phyloP scores from a whole-genome alignment of 2,797 vertebrate species.

The Phyllotis vaccarum region DNA sequence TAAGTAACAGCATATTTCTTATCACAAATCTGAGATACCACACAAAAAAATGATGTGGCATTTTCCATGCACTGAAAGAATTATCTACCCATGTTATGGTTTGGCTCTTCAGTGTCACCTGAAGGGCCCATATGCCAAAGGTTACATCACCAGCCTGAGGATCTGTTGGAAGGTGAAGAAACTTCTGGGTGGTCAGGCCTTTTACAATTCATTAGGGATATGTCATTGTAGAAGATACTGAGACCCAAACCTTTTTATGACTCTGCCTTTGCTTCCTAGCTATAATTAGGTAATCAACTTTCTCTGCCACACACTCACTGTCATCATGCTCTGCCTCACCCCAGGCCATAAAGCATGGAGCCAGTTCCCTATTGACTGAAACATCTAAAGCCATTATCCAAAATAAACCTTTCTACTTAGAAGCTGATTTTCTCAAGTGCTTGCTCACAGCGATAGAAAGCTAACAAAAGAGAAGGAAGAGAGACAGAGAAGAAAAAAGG shows the following conservation, averaged over 20 bases:
- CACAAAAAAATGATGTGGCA: not conserved
- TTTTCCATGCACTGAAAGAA: slow-evolving; percentile 24
- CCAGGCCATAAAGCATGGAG: not conserved
- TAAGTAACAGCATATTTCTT: slow-evolving; percentile 26
- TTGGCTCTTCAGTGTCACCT: not conserved
- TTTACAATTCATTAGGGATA: not conserved
- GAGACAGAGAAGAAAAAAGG: not conserved
- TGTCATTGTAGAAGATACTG: not conserved
- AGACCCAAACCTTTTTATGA: not conserved
- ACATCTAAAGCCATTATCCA: not conserved
- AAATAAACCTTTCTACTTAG: not conserved
- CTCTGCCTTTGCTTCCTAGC: not conserved
- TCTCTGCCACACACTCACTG: not conserved
- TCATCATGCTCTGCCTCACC: not conserved
- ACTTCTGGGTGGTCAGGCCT: not conserved
- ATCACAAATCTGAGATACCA: not conserved
- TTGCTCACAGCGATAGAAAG: not conserved
- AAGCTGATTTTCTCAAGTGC: not conserved
- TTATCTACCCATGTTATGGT: not conserved
- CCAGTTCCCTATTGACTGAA: not conserved
- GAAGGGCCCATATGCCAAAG: not conserved
- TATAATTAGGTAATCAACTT: not conserved
- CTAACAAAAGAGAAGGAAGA: not conserved
- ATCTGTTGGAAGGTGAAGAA: not conserved
- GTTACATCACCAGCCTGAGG: not conserved